Conservation (phyloP, 2,888 invertebrate species). For the Scaptomyza reducta region DNA sequence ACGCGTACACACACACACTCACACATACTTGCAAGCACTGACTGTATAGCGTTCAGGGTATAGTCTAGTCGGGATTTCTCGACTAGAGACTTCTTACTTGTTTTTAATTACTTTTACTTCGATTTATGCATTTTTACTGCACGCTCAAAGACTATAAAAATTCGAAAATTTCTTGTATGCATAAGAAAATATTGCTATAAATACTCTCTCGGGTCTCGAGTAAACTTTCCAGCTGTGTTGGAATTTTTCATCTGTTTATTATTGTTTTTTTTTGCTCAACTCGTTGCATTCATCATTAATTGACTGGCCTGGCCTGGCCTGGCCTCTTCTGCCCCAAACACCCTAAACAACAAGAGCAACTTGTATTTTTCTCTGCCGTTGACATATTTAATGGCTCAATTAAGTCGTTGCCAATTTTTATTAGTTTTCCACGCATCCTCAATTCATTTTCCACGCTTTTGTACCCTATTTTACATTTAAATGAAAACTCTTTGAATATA, state of each 20-base stretch:
- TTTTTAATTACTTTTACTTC: neutral
- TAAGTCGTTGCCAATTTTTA: conserved; percentile 63
- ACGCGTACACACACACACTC: too few relatives aligned
- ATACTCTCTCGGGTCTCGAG: neutral
- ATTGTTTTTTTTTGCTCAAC: conserved; percentile 14
- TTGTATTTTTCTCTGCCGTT: conserved; percentile 19
- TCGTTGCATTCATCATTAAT: conserved; percentile 54
- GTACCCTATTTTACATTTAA: conserved; percentile 18
- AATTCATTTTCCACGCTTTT: conserved; percentile 33
- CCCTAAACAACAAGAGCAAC: conserved; percentile 11
- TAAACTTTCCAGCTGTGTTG: conserved; percentile 32
- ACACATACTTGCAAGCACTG: too few relatives aligned
- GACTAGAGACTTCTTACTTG: too few relatives aligned
- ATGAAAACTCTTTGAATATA: conserved; percentile 4
- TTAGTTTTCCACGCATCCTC: conserved; percentile 53
- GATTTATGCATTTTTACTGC: neutral
- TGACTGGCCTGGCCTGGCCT: conserved; percentile 23
- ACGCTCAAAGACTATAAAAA: neutral
- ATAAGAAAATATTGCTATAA: neutral
- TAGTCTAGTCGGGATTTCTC: too few relatives aligned
- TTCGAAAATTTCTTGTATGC: conserved; percentile 7
- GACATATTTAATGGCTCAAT: conserved; percentile 70
- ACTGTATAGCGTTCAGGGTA: too few relatives aligned
- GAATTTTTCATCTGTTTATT: conserved; percentile 15
- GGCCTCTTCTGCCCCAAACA: conserved; percentile 2